A percentile compares a stretch with the other conserved stretches of the same genome.
These are phyloP conservation scores for Forbesichthys papilliferus DNA, from an alignment of 2,113 vertebrate genomes.

Conservation along the genomic window DNA sequence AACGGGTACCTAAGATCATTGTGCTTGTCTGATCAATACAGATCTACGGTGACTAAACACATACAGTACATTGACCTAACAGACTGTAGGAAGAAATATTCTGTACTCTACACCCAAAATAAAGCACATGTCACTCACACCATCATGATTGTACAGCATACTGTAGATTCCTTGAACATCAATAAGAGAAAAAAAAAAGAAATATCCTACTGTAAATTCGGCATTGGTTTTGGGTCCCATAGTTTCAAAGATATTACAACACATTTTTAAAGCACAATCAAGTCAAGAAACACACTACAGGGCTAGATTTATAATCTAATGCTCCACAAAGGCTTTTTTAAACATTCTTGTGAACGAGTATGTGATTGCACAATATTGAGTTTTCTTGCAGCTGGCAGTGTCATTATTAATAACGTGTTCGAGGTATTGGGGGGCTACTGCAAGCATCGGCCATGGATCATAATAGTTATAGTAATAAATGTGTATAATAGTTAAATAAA, in stretches of 20 bases:
- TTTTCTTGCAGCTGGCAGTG: neutral
- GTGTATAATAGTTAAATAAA: neutral
- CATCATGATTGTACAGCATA: no score
- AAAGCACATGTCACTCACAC: no score
- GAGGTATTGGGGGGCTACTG: neutral
- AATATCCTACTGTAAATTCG: no score
- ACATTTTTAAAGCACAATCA: neutral
- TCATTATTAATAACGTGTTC: neutral
- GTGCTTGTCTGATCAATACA: slow-evolving; percentile 47
- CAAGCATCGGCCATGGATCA: neutral
- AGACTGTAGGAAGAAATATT: slow-evolving; percentile 35
- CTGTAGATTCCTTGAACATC: no score
- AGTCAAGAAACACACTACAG: neutral
- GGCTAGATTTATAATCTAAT: neutral
- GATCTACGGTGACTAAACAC: slow-evolving; percentile 39
- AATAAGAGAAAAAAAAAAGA: no score
- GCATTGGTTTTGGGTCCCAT: neutral
- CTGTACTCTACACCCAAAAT: neutral
- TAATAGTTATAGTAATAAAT: neutral
- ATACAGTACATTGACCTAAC: slow-evolving; percentile 28
- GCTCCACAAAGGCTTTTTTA: neutral
- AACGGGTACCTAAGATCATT: slow-evolving; percentile 49
- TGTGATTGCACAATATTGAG: neutral
- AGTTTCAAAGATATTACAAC: neutral
- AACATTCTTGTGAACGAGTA: neutral